Evolutionary conservation across 1,140 invertebrate species (phyloP).

Genomic region (Aphaenogaster floridana): DNA sequence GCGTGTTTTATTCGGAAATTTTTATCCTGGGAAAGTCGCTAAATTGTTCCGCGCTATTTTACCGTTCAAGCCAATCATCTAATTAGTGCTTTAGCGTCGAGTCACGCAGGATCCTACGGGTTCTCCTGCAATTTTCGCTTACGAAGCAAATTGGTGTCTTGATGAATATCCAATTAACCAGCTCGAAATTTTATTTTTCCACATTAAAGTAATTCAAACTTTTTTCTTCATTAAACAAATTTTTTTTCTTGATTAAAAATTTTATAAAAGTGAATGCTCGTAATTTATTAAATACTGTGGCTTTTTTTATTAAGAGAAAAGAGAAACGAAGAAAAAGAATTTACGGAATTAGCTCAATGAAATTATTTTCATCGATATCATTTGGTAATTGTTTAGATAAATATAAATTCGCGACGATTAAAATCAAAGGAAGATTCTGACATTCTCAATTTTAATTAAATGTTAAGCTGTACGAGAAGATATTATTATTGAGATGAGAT

Average conservation of each 20-base stretch:
- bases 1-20: conserved; percentile 55
- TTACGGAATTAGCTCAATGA: background rate
- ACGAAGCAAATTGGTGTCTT: background rate
- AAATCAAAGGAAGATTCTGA: background rate
- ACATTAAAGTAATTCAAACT: background rate
- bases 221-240: background rate
- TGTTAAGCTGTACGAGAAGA: background rate
- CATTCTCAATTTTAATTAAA: conserved; percentile 14
- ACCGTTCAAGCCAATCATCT: conserved; percentile 49
- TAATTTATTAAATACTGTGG: background rate
- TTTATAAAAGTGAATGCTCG: background rate
- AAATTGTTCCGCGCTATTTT: conserved; percentile 54
- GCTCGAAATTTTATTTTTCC: conserved; percentile 15
- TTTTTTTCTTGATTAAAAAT: too few relatives aligned
- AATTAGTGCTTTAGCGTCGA: conserved; percentile 44
- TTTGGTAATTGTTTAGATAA: background rate
- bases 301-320: background rate
- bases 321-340: background rate
- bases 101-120: conserved; percentile 14
- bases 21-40: conserved; percentile 55
- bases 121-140: conserved; percentile 10
- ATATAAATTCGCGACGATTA: background rate
- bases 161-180: conserved; percentile 28
- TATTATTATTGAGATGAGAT: conserved; percentile 12
- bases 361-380: background rate